Evolutionary conservation across 2,888 invertebrate genomes (phyloP), one percentile per base, ranked within the genome.

Genomic region (Caenorhabditis japonica): DNA sequence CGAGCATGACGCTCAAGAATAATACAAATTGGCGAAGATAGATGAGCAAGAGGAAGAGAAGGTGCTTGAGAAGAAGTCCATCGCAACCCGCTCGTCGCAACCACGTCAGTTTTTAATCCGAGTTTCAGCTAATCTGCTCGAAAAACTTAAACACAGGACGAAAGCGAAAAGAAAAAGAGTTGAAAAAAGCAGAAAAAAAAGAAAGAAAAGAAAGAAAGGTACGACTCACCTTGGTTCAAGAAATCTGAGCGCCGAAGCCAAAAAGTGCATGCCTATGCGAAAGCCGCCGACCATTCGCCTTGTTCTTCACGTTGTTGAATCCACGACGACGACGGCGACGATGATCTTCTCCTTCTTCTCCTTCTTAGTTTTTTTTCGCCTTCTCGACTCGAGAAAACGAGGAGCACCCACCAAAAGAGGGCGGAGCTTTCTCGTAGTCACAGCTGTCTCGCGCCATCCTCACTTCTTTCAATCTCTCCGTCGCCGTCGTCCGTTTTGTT

Each of bases 261-360:
- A 75, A 64, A 87, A 88, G 75, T 87, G 87, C 76, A 87, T 80
- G 27, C 87, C 85, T 43, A 88, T 84, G 49, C 87, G 81, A 60
- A 83, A 83, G 68, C 87, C 87, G 46, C 84, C 83, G 58, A 84
- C 85, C 86, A 86, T 86, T 41, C 46, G 70, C 51, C 27, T 27
- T 46, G 21, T n/a, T 30, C 44, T 51, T 44, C 62, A 38, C 38
- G 43, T 34, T 44, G 36, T 30, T 46, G 51, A 44, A 61, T 52
- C 27, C 27, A 27, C 55, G 34, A 34, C 25, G 41, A 47, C n/a
- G n/a, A n/a, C n/a, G 52, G 38, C 46, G 25, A 30, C 49, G 39
- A 53, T 49, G 43, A 44, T 44, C 43, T 38, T 49, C 49, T 53
- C 39, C 47, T 39, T 23, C 58, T 69, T 21, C 38, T 44, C 34